Percentiles rank a stretch among this genome's conserved stretches.
Evolutionary conservation across 2,113 vertebrate species (phyloP).

Genomic region (Thoracochromis brauschi): DNA sequence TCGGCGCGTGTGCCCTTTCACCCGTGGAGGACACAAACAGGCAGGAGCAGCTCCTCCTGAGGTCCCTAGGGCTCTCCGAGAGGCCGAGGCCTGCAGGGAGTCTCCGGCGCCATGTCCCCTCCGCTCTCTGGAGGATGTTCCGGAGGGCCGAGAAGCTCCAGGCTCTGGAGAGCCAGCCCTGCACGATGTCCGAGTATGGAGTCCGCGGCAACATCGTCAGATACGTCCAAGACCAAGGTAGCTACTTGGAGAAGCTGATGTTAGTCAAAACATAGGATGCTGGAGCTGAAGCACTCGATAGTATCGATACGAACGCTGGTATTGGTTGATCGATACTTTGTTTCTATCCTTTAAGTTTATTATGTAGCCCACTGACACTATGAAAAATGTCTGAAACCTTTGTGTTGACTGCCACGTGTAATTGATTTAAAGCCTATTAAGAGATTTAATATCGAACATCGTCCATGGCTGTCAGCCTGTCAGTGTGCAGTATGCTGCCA

Average conservation of each 20-base stretch:
- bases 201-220: constrained; percentile 88
- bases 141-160: constrained; percentile 11
- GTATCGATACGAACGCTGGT: background rate
- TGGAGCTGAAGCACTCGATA: background rate
- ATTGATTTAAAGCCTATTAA: background rate
- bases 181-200: constrained; percentile 79
- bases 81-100: constrained; percentile 47
- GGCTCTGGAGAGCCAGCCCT: constrained; percentile 47
- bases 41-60: constrained; percentile 64
- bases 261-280: background rate
- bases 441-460: background rate
- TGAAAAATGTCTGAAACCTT: background rate
- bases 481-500: background rate
- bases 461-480: background rate
- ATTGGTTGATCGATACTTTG: background rate
- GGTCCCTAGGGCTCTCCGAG: constrained; percentile 71
- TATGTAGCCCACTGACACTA: background rate
- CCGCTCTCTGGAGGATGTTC: constrained; percentile 83
- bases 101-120: constrained; percentile 64
- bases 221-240: constrained; percentile 82
- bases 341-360: background rate
- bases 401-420: background rate
- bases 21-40: constrained; percentile 5
- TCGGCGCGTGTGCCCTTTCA: background rate
- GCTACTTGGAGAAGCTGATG: background rate